Conservation (phyloP, 2,888 invertebrate species). For the Nomada hirtipes region DNA sequence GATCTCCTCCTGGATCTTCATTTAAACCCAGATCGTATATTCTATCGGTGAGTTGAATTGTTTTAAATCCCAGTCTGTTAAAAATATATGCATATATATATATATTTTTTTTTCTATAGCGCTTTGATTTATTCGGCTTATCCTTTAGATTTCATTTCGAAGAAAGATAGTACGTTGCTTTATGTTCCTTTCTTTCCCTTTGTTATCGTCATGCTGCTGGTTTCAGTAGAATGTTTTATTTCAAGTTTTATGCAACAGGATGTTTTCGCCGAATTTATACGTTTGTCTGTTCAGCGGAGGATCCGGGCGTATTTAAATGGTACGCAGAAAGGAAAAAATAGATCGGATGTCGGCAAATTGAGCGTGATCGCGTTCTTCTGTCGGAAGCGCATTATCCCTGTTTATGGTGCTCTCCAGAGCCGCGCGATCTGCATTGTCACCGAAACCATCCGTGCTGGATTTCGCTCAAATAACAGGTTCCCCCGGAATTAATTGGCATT, state of each 20-base stretch:
- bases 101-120: no score
- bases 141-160: no score
- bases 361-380: slow-evolving; percentile 21
- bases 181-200: no score
- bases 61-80: no score
- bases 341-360: slow-evolving; percentile 51
- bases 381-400: slow-evolving; percentile 22
- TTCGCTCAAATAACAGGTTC: slow-evolving; percentile 30
- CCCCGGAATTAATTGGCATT: slow-evolving; percentile 21
- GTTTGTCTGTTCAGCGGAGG: neutral
- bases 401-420: slow-evolving; percentile 14
- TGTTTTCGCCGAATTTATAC: neutral
- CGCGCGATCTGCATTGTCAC: slow-evolving; percentile 28
- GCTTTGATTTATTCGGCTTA: no score
- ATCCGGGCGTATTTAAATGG: neutral
- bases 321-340: slow-evolving; percentile 34
- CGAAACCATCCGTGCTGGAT: slow-evolving; percentile 4
- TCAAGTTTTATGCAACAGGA: neutral
- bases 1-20: slow-evolving; percentile 64
- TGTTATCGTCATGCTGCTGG: neutral
- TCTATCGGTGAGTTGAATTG: slow-evolving; percentile 72
- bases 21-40: slow-evolving; percentile 71
- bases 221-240: neutral
- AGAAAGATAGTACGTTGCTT: no score
- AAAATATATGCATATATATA: no score